Base-by-base conservation (phyloP, 2,888 invertebrate species). In the Drosophila atripex region DNA sequence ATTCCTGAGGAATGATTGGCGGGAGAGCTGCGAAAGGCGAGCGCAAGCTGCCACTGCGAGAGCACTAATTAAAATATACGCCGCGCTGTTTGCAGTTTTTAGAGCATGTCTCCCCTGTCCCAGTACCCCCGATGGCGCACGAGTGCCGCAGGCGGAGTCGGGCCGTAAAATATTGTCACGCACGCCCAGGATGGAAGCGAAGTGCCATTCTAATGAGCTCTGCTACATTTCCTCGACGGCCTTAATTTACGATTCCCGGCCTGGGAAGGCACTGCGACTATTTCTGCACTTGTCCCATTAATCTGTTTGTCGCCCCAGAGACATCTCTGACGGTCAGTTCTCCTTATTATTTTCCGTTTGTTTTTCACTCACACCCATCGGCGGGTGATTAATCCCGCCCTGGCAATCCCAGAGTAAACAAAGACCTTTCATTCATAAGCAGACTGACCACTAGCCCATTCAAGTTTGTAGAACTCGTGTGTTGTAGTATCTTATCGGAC, bases 131-230 rank as follows among this genome's bases (percentile, higher is more conserved):
- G 45, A 53, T 23, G 28, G 32, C 58, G 18, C 18, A 53, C 52
- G 53, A 65, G 47, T 59, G 43, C 51, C 63, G 57, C 28, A 8
- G 66, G 55, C 52, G 65, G 61, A 71, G 58, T 38, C 65, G 71
- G 63, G 73, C 84, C 78, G 69, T 72, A 71, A 80, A 84, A 75
- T 80, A 80, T 84, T 84, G 78, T 80, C 86, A 76, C 75, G 84
- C 80, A 80, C 75, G 38, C 35, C 47, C 50, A 66, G 38, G 61
- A 53, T 60, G 43, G 43, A 35, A 18, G 58, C 58, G 59, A 58
- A 74, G 63, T 51, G 64, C 51, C 51, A 51, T 64, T 64, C 63
- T 64, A 64, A 64, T 64, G 63, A 64, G 63, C 63, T 63, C 28
- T 16, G 63, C 51, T 16, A 64, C 63, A 64, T 64, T 64, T 64